Base-by-base conservation (phyloP, 2,888 invertebrate species). In the Ypsolopha scabrella region DNA sequence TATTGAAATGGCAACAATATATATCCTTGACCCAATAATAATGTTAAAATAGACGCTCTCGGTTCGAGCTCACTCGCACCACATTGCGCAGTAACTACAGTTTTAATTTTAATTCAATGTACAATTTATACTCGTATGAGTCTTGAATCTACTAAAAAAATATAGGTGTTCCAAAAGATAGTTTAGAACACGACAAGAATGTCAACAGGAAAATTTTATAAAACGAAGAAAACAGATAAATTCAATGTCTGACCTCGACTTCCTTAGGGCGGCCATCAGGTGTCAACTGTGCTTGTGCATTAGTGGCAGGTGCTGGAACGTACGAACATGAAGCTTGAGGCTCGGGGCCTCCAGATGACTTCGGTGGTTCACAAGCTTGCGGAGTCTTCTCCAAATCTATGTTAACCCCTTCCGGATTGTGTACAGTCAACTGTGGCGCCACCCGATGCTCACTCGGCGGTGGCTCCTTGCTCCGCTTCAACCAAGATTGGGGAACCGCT, bases 31-130 rank as follows among this genome's bases (percentile, higher is more conserved):
- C 85, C 83, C 69, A 73, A 77, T 81, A 79, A 76, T 70, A 65
- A 69, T 64, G 67, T 74, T 68, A 79, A 83, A 83, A 85, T 83
- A 83, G 81, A 80, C 70, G 79, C 72, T 78, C 82, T 68, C 75
- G 67, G 75, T 76, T 72, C 71, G 65, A 63, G 61, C 24, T 24
- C 61, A 67, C 65, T 67, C 71, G 70, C 72, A 75, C 62, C 69
- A 69, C 70, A 68, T 67, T 72, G 72, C 71, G 72, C 67, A 62
- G 65, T 69, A 64, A 64, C 63, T 67, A 47, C 24, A 24, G 43
- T 14, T 68, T 66, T 64, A 65, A 63, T 14, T 68, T 66, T 64
- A 65, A 63, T 51, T 65, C 58, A 43, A 43, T 24, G 9, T 43
- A 3, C 24, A 36, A 47, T 36, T 8, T 13, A n/a, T 36, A n/a